Evolutionary conservation across 2,888 invertebrate species (phyloP), one percentile per base, ranked within the genome.

Genomic region (Caenorhabditis wallacei): DNA sequence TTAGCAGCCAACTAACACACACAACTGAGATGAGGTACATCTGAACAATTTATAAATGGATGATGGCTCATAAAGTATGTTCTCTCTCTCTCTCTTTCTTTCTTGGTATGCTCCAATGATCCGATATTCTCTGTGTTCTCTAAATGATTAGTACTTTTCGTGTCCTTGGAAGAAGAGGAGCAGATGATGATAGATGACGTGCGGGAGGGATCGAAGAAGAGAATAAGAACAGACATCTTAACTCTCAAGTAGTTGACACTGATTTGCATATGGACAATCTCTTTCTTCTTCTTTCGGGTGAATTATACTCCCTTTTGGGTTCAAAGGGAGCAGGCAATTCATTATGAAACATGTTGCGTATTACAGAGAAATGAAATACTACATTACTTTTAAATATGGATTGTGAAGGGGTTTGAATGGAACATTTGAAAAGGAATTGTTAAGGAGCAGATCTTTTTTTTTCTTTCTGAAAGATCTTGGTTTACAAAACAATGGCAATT

Each of bases 241-340:
- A 56, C 56, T 69, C 69, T 69, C 69, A 69, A 69, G 69, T 69
- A 69, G 53, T 69, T 68, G 53, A 54, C 68, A 68, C 56, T 69
- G 69, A 69, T 69, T 69, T 69, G 69, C 69, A 69, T 69, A 69
- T 64, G 64, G 64, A 48, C 3, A 13, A 48, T 48, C 48, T 48
- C 30, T 20, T n/a, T n/a, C n/a, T n/a, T n/a, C 57, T 18, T 5
- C 20, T 18, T 18, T 4, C 2, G 40, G 53, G 53, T 48, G 51
- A 48, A 64, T 64, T 64, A 64, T 64, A 51, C 64, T 64, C 64
- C 26, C 64, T 18, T 64, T 64, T 51, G 64, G 43, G 59, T 18
- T 4, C 11, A 53, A 26, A 22, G 43, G 61, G 61, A 59, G n/a
- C 30, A 10, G 40, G 59, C 24, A 43, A 61, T 61, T 43, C 22